Evolutionary conservation across 2,888 invertebrate species (phyloP).

Genomic region (Synanthedon tipuliformis): DNA sequence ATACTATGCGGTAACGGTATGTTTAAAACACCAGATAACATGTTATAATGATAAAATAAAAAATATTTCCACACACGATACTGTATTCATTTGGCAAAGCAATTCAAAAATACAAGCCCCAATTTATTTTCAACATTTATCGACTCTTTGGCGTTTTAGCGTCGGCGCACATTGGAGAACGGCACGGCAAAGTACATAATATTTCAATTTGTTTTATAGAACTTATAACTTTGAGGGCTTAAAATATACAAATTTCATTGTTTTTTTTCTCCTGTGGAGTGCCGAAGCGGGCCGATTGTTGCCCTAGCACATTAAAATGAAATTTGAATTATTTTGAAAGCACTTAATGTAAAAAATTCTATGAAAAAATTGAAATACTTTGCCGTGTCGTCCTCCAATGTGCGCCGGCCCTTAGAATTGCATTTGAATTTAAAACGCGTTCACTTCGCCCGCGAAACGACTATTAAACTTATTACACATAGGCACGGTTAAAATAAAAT

Average conservation of each 20-base stretch:
- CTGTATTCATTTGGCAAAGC: background rate
- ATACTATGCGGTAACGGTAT: background rate
- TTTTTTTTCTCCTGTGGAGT: no score
- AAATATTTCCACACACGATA: background rate
- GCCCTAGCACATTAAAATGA: no score
- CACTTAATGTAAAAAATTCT: no score
- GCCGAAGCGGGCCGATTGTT: no score
- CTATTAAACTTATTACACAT: conserved; percentile 44
- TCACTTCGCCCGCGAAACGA: conserved; percentile 55
- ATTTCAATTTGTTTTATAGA: no score
- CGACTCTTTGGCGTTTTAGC: conserved; percentile 49
- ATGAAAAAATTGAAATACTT: no score
- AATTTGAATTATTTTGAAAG: no score
- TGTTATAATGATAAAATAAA: background rate
- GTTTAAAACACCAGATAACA: background rate
- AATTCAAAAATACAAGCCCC: background rate
- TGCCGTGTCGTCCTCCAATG: no score
- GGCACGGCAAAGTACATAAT: no score
- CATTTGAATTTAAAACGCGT: conserved; percentile 34
- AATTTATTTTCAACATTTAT: background rate
- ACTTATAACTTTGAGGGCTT: no score
- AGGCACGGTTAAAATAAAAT: background rate
- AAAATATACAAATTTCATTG: no score
- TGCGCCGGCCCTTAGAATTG: conserved; percentile 14
- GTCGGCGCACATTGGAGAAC: no score